Evolutionary conservation across 2,888 invertebrate genomes (phyloP).

Genomic region (Coelogynopora nodosa): DNA sequence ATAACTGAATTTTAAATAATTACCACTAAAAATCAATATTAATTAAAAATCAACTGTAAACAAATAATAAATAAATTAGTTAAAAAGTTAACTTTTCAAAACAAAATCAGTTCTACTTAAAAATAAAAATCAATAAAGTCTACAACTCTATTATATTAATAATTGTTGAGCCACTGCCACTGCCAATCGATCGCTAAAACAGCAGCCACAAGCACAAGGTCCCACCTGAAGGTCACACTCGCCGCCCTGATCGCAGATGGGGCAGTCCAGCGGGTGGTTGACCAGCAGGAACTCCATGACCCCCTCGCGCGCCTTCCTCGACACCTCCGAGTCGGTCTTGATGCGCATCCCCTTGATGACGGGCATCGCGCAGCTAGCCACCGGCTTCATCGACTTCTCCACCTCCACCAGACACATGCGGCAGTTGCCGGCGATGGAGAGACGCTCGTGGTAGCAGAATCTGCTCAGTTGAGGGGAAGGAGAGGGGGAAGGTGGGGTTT

Average conservation of each 20-base stretch:
- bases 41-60: too few species aligned
- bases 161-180: not conserved
- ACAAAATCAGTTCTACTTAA: too few species aligned
- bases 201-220: not conserved
- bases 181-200: not conserved
- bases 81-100: too few species aligned
- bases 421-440: conserved; percentile 97
- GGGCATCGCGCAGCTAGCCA: conserved; percentile 99
- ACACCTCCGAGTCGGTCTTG: conserved; percentile 92
- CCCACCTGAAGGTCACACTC: conserved; percentile 66
- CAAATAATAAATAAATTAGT: too few species aligned
- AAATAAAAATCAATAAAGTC: too few species aligned
- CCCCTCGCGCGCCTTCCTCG: conserved; percentile 72
- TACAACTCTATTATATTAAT: not conserved
- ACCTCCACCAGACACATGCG: conserved; percentile 99
- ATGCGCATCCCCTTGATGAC: conserved; percentile 98
- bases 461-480: too few species aligned
- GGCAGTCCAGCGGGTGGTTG: conserved; percentile 97
- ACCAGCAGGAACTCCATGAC: conserved; percentile 98
- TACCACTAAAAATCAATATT: too few species aligned
- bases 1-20: too few species aligned
- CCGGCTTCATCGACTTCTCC: conserved; percentile 93
- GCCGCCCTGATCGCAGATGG: conserved; percentile 92
- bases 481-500: too few species aligned
- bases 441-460: conserved; percentile 96